Evolutionary conservation across 2,888 invertebrate species (phyloP), one percentile per base, ranked within the genome.

Genomic region (Crepidodera aurea): DNA sequence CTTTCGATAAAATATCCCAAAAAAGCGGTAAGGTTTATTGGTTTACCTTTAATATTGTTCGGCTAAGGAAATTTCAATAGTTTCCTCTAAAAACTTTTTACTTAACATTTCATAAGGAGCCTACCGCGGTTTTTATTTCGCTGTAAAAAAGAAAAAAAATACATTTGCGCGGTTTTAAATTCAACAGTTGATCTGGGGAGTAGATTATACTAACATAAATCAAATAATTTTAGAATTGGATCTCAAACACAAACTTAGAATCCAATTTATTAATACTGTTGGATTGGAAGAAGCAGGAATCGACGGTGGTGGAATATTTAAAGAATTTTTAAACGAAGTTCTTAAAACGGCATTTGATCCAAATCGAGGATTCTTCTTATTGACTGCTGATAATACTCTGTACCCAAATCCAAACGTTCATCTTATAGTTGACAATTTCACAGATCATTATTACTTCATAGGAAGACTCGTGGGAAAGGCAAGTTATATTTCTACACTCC

Each of bases 301-400:
- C 1, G 99, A 99, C 79, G 98, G 98, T 1, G 98, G 98, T 1
- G 98, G 98, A 0, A 87, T 99, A 10, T 96, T 97, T 77, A 86
- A 98, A 46, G 99, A 99, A 80, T 98, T 98, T 79, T 84, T 98
- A 1, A 92, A 93, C 1, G 97, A 98, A 80, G 72, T 98, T 7
- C 85, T 98, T 22, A 96, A 94, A 85, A 94, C 96, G 0, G 93
- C 94, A 0, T 98, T 98, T 77, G 97, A 98, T 83, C 97, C 98
- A 0, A 97, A 97, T 79, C 85, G 98, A 56, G 98, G 98, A 0
- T 91, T 98, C 78, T 97, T 97, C 78, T 83, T 86, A 60, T 81
- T 95, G 27, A 97, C 97, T 2, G 90, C 90, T 65, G 96, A 98
- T 80, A 93, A 96, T 78, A 90, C 94, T 82, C 82, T 99, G 32